phyloP scores from a whole-genome alignment of 2,888 invertebrate species.

The Agrochola litura region DNA sequence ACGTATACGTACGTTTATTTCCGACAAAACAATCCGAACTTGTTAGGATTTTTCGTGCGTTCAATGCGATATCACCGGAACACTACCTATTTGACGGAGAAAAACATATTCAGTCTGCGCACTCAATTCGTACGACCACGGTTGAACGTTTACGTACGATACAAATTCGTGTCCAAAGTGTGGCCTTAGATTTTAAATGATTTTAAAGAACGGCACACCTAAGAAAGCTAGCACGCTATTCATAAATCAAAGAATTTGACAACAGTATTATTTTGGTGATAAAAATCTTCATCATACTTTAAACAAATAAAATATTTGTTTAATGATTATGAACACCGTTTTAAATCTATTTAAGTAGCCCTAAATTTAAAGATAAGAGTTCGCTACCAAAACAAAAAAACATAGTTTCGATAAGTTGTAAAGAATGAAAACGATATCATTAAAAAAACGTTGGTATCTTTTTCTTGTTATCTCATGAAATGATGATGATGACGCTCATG shows the following conservation, averaged over 20 bases:
- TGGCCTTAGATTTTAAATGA: too few species aligned
- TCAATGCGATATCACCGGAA: too few species aligned
- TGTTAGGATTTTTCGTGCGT: too few species aligned
- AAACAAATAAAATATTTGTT: constrained; percentile 53
- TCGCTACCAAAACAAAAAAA: constrained; percentile 34
- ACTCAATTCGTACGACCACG: too few species aligned
- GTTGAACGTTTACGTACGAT: too few species aligned
- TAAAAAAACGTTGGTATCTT: constrained; percentile 28
- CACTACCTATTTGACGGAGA: too few species aligned
- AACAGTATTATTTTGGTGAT: constrained; percentile 28
- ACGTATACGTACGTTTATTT: too few species aligned
- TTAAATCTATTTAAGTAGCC: constrained; percentile 43
- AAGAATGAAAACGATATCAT: constrained; percentile 25
- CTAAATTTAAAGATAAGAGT: constrained; percentile 45
- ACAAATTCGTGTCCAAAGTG: too few species aligned
- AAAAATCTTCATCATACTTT: constrained; percentile 31
- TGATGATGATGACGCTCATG: neutral
- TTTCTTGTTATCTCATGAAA: neutral
- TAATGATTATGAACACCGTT: constrained; percentile 40
- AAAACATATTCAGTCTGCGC: too few species aligned
- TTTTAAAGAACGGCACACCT: neutral
- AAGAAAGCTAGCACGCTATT: neutral
- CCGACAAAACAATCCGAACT: too few species aligned
- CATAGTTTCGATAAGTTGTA: constrained; percentile 17
- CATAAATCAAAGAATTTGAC: constrained; percentile 41